Evolutionary conservation across 2,113 vertebrate species (phyloP).

Genomic region (Tetrax tetrax): DNA sequence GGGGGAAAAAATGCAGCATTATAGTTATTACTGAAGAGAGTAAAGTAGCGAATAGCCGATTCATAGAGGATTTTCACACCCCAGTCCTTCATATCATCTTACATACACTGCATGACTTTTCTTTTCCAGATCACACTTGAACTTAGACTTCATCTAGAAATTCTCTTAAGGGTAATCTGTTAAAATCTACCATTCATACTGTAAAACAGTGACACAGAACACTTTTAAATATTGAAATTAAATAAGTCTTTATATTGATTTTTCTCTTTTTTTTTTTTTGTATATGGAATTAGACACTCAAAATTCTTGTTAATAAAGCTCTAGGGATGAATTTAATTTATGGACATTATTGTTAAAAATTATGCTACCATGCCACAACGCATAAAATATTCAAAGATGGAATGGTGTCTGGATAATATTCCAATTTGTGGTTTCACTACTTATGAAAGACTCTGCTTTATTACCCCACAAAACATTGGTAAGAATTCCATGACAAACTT

Average conservation of each 20-base stretch:
- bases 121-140: not conserved
- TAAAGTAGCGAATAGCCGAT: not conserved
- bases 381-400: constrained; percentile 1
- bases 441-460: constrained; percentile 23
- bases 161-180: not conserved
- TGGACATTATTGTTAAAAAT: constrained; percentile 3
- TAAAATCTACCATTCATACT: not conserved
- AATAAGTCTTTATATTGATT: not conserved
- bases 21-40: not conserved
- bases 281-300: not conserved
- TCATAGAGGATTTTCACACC: not conserved
- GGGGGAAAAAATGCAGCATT: not conserved
- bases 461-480: not conserved
- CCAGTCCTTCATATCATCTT: not conserved
- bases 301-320: constrained; percentile 5
- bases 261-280: not conserved
- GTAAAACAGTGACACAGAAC: not conserved
- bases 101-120: not conserved
- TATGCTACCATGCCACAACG: not conserved
- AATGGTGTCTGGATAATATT: constrained; percentile 37
- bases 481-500: not conserved
- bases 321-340: not conserved
- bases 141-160: not conserved
- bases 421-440: constrained; percentile 34
- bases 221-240: not conserved